phyloP scores from a whole-genome alignment of 2,113 vertebrate species.

The Saimiri boliviensis region DNA sequence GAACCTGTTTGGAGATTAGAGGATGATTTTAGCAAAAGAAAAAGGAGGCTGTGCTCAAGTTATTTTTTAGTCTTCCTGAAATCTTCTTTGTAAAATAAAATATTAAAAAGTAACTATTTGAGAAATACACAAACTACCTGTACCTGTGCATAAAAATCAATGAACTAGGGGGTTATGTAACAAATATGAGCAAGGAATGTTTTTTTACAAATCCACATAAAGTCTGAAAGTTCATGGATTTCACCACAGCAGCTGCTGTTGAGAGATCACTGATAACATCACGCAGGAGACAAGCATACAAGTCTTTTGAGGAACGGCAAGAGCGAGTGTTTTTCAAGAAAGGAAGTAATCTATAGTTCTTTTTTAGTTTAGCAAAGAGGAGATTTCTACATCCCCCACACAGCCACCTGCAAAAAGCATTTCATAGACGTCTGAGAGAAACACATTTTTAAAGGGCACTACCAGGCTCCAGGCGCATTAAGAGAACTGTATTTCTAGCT shows the following conservation, averaged over 20 bases:
- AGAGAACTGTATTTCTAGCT: no score
- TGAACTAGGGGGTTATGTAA: neutral
- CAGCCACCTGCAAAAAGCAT: neutral
- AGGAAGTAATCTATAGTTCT: neutral
- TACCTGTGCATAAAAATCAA: neutral
- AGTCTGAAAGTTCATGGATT: neutral
- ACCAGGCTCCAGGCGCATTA: rapidly evolving
- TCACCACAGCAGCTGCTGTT: neutral
- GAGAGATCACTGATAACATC: no score
- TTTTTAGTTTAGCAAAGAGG: neutral
- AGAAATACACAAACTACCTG: neutral
- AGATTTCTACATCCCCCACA: neutral
- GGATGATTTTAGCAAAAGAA: neutral
- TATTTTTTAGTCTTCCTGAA: neutral
- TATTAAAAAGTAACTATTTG: neutral
- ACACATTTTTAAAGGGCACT: rapidly evolving
- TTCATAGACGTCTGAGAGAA: neutral
- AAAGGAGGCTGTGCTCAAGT: neutral
- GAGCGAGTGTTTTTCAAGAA: neutral
- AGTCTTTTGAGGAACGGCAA: neutral
- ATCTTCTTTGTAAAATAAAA: constrained; percentile 10
- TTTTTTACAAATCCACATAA: neutral
- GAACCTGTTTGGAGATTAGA: neutral
- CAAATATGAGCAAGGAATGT: rapidly evolving
- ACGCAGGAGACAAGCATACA: neutral